These are phyloP conservation scores for Atlantisia rogersi DNA, from an alignment of 2,113 vertebrate genomes.

Conservation along the genomic window DNA sequence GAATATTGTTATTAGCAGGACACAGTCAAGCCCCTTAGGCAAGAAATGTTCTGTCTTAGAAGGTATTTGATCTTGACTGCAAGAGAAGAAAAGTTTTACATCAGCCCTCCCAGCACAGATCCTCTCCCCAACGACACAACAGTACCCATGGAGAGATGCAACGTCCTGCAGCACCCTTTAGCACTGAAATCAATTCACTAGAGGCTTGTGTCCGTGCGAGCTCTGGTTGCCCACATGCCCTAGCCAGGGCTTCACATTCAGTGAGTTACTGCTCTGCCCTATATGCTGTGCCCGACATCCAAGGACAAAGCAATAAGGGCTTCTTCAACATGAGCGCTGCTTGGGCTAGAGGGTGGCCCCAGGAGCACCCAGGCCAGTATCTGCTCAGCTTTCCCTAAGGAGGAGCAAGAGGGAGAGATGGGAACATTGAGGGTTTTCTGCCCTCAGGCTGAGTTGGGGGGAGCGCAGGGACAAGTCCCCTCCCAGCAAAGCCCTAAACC, in stretches of 20 bases:
- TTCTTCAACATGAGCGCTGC: not conserved
- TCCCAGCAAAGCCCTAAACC: not conserved
- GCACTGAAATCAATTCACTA: not conserved
- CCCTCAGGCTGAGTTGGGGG: not conserved
- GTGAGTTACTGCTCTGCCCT: not conserved
- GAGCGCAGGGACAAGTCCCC: not conserved
- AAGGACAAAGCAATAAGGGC: not conserved
- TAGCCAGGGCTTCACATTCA: not conserved
- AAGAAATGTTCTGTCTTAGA: conserved; percentile 1
- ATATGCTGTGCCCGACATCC: not conserved
- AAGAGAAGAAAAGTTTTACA: not conserved
- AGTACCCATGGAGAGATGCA: not conserved
- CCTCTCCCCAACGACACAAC: not conserved
- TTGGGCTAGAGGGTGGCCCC: not conserved
- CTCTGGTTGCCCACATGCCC: not conserved
- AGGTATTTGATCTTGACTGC: not conserved
- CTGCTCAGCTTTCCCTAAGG: not conserved
- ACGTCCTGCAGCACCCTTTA: not conserved
- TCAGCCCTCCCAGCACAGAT: not conserved
- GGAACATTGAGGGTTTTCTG: not conserved
- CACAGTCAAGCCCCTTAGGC: not conserved
- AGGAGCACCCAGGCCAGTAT: not conserved
- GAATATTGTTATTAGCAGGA: conserved; percentile 43
- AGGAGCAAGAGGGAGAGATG: not conserved
- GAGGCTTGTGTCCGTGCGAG: not conserved